A percentile compares a stretch with the other conserved stretches of the same genome.
Evolutionary conservation across 2,797 vertebrate genomes (phyloP).

Genomic region (Hapalemur alaotrensis): DNA sequence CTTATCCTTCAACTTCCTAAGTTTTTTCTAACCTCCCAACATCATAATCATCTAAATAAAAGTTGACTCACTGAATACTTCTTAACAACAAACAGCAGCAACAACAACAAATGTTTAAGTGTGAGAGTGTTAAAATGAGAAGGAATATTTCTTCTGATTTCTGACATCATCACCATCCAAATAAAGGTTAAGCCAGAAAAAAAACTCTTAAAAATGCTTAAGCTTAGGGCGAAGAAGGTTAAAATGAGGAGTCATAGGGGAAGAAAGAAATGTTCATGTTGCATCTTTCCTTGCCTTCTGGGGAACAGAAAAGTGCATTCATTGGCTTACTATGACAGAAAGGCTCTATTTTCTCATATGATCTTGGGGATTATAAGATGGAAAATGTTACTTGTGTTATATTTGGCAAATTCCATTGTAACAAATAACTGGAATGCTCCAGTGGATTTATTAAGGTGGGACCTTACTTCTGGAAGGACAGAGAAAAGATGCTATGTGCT

Average conservation of each 20-base stretch:
- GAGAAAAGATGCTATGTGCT: not conserved
- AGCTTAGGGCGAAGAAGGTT: not conserved
- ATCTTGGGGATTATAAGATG: not conserved
- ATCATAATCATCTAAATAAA: not conserved
- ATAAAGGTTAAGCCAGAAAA: not conserved
- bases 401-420: not conserved
- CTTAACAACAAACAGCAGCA: not conserved
- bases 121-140: not conserved
- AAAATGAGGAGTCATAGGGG: not conserved
- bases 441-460: not conserved
- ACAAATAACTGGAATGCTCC: not conserved
- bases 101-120: not conserved
- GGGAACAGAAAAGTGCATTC: not conserved
- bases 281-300: not conserved
- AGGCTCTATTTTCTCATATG: not conserved
- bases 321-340: not conserved
- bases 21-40: not conserved
- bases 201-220: not conserved
- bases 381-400: not conserved
- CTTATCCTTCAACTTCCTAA: slow-evolving; percentile 5
- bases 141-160: not conserved
- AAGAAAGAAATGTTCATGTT: not conserved
- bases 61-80: not conserved
- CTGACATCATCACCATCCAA: not conserved
- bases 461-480: not conserved